A percentile compares a stretch with the other conserved stretches of the same genome.
These are phyloP conservation scores for Callocephalon fimbriatum DNA, from an alignment of 2,113 vertebrate genomes.

Conservation along the genomic window DNA sequence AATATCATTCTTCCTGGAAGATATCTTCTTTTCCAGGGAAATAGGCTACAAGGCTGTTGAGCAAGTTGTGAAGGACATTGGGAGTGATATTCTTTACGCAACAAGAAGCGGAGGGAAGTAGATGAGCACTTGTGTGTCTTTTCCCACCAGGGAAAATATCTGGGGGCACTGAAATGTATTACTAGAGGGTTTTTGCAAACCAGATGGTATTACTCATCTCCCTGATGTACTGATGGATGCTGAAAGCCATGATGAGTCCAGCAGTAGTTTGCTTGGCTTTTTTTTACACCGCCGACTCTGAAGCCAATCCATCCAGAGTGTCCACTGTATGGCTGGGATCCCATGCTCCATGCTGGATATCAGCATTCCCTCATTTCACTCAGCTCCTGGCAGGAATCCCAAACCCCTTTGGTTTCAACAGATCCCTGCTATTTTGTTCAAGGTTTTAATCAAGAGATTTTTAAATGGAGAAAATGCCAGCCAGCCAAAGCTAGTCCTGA, in stretches of 20 bases:
- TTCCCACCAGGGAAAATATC: neutral
- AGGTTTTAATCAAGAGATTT: neutral
- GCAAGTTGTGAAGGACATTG: neutral
- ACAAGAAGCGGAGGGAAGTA: neutral
- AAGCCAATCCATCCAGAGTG: neutral
- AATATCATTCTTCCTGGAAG: neutral
- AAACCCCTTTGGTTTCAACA: neutral
- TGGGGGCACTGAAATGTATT: neutral
- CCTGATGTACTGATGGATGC: neutral
- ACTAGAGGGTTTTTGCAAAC: neutral
- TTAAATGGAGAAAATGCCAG: neutral
- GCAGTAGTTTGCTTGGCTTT: neutral
- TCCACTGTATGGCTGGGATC: neutral
- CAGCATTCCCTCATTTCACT: neutral
- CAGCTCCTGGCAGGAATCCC: neutral
- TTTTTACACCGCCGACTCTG: neutral
- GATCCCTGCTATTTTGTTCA: neutral
- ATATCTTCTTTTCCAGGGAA: neutral
- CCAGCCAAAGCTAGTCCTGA: neutral
- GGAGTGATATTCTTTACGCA: neutral
- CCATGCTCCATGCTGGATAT: neutral
- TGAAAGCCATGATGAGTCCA: neutral
- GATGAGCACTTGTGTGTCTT: neutral
- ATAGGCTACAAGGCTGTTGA: neutral
- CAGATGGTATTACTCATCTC: neutral